Evolutionary conservation across 1,140 invertebrate species (phyloP).

Genomic region (Trachymyrmex septentrionalis): DNA sequence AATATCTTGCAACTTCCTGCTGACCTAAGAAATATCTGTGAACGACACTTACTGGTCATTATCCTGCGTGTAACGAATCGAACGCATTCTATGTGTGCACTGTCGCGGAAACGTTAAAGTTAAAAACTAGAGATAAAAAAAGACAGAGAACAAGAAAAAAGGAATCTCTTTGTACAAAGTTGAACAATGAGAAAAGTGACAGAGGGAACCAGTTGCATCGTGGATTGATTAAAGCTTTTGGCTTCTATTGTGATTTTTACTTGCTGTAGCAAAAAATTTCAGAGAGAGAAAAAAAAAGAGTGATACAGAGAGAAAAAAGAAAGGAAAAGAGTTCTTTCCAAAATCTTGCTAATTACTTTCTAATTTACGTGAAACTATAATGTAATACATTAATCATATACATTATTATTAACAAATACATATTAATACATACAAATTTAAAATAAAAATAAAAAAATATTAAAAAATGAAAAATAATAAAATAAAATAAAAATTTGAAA

Average conservation of each 20-base stretch:
- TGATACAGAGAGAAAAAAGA: no score
- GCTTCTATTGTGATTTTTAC: conserved; percentile 28
- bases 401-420: background rate
- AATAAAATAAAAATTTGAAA: background rate
- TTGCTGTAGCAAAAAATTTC: background rate
- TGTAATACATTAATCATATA: background rate
- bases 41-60: conserved; percentile 65
- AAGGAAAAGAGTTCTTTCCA: background rate
- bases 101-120: conserved; percentile 33
- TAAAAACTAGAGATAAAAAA: conserved; percentile 28
- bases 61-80: conserved; percentile 65
- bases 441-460: no score
- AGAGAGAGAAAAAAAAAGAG: background rate
- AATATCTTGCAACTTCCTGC: conserved; percentile 62
- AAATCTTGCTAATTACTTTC: conserved; percentile 20
- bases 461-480: no score
- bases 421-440: no score
- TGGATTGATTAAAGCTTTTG: conserved; percentile 48
- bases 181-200: conserved; percentile 27
- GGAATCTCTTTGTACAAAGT: conserved; percentile 24
- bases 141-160: background rate
- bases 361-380: background rate
- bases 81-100: conserved; percentile 39
- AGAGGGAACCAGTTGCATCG: conserved; percentile 40
- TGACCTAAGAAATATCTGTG: conserved; percentile 45